Evolutionary conservation across 2,888 invertebrate genomes (phyloP).

Genomic region (Silvanus unidentatus): DNA sequence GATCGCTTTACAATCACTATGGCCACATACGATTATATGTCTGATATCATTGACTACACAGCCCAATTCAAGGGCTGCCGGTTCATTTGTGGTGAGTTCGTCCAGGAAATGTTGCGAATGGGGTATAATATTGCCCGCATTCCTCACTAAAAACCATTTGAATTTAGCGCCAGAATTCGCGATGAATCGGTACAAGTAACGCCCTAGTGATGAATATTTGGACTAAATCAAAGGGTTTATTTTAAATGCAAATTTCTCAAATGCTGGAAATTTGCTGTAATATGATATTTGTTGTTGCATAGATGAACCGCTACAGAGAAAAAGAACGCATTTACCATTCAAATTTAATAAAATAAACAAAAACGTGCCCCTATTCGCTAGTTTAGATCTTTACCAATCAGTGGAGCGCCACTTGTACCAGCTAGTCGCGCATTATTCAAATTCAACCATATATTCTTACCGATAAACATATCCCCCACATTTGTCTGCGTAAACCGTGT

Average conservation of each 20-base stretch:
- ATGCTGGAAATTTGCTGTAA: no score
- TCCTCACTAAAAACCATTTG: slow-evolving; percentile 65
- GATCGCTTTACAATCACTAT: slow-evolving; percentile 98
- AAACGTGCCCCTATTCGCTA: no score
- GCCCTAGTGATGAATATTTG: no score
- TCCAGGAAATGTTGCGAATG: slow-evolving; percentile 83
- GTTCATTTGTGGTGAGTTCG: slow-evolving; percentile 88
- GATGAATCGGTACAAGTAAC: no score
- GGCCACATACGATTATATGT: slow-evolving; percentile 93
- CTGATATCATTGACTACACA: slow-evolving; percentile 87
- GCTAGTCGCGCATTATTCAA: neutral
- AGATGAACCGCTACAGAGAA: no score
- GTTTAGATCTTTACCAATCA: neutral
- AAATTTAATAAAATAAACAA: no score
- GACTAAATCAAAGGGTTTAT: no score
- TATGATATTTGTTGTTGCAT: no score
- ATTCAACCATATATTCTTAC: slow-evolving; percentile 48
- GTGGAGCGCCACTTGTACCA: neutral
- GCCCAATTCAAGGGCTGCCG: slow-evolving; percentile 90
- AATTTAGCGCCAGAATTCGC: no score
- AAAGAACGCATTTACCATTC: no score
- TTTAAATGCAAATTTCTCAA: no score
- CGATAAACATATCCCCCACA: slow-evolving; percentile 97
- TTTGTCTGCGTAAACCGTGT: slow-evolving; percentile 91
- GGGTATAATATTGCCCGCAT: slow-evolving; percentile 93